Conservation (phyloP, 2,113 vertebrate species). For the Pluvianellus socialis region DNA sequence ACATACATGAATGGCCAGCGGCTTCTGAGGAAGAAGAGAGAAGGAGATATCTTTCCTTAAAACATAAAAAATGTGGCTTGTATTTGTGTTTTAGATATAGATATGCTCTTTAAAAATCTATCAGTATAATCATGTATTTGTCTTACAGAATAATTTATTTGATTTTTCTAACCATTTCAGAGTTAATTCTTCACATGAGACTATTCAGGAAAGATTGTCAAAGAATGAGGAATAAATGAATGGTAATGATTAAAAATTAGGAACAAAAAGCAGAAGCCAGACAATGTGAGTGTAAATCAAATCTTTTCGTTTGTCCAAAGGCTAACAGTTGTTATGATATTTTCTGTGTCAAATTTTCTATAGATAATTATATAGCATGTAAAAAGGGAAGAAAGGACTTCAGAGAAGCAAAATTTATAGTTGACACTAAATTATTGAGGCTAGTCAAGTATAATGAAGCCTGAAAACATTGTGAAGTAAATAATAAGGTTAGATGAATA, state of each 20-base stretch:
- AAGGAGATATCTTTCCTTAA: not conserved
- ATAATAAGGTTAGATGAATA: conserved; percentile 5
- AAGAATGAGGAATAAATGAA: not conserved
- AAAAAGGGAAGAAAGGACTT: not conserved
- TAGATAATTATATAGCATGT: not conserved
- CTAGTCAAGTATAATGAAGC: conserved; percentile 1
- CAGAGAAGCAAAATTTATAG: not conserved
- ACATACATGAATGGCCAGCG: not conserved
- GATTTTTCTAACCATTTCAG: not conserved
- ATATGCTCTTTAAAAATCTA: not conserved
- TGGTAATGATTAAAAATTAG: not conserved
- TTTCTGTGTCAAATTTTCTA: not conserved
- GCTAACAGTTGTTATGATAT: not conserved
- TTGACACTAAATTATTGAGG: conserved; percentile 6
- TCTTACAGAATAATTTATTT: not conserved
- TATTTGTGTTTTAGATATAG: not conserved
- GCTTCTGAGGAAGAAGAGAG: not conserved
- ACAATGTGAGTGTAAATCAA: not conserved
- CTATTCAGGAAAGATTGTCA: not conserved
- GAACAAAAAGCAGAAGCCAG: not conserved
- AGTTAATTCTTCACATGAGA: not conserved
- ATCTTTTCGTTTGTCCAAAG: not conserved
- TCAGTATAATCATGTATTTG: not conserved
- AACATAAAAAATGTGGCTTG: not conserved
- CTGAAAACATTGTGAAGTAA: conserved; percentile 18